Conservation (phyloP, 1,140 invertebrate genomes). For the Aphidius gifuensis region DNA sequence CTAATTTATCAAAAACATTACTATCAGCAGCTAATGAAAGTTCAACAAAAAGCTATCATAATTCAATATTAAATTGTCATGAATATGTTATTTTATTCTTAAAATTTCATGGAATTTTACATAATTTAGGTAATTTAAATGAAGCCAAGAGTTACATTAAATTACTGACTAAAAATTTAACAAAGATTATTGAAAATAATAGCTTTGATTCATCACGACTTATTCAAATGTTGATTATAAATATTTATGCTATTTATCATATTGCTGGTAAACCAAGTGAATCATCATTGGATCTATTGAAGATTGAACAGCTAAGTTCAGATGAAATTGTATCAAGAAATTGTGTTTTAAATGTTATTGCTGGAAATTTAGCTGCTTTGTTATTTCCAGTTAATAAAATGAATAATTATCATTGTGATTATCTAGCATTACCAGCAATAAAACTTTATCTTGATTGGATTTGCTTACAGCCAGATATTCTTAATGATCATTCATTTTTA, state of each 20-base stretch:
- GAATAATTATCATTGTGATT: conserved; percentile 62
- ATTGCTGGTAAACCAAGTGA: conserved; percentile 45
- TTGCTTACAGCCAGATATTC: conserved; percentile 57
- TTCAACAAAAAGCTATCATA: conserved; percentile 55
- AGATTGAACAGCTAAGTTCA: conserved; percentile 52
- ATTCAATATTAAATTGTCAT: conserved; percentile 62
- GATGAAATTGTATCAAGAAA: conserved; percentile 59
- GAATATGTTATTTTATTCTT: conserved; percentile 70
- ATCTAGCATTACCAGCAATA: conserved; percentile 69
- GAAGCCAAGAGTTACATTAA: conserved; percentile 60
- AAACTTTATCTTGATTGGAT: conserved; percentile 76
- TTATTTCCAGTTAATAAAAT: conserved; percentile 69
- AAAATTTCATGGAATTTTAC: conserved; percentile 64
- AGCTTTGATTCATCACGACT: conserved; percentile 72
- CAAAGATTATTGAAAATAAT: conserved; percentile 72
- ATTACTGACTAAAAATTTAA: conserved; percentile 66
- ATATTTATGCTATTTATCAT: conserved; percentile 70
- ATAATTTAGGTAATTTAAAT: conserved; percentile 60
- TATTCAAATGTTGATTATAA: conserved; percentile 73
- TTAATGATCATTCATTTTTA: conserved; percentile 61
- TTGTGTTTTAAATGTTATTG: conserved; percentile 65
- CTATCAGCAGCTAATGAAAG: conserved; percentile 58
- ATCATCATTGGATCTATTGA: conserved; percentile 37
- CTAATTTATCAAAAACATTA: conserved; percentile 71
- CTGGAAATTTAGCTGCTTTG: conserved; percentile 67